A percentile compares a stretch with the other conserved stretches of the same genome.
Conservation (phyloP, 1,140 invertebrate species). For the Drosophila bipectinata region DNA sequence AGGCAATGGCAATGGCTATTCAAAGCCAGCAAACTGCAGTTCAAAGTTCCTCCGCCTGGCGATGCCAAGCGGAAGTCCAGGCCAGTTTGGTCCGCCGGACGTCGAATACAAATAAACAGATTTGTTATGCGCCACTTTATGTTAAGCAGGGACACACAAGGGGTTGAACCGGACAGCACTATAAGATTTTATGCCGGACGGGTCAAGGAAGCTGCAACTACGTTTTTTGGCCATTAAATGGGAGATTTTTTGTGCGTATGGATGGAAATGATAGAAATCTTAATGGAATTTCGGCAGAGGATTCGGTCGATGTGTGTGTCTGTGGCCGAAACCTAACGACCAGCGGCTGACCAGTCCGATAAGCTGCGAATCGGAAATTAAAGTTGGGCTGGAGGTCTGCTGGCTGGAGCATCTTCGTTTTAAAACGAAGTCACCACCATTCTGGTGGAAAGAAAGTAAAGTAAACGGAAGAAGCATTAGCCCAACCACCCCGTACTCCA, state of each 20-base stretch:
- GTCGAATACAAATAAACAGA: conserved; percentile 80
- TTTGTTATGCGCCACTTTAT: conserved; percentile 82
- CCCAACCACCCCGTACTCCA: conserved; percentile 27
- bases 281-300: conserved; percentile 66
- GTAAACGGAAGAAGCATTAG: conserved; percentile 51
- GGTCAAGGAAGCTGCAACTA: conserved; percentile 68
- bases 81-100: conserved; percentile 47
- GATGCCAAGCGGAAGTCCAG: conserved; percentile 57
- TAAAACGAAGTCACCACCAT: conserved; percentile 51
- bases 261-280: conserved; percentile 73
- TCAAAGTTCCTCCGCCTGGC: conserved; percentile 44
- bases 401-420: conserved; percentile 42
- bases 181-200: conserved; percentile 75
- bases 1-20: conserved; percentile 33
- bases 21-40: conserved; percentile 46
- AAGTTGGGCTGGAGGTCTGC: conserved; percentile 66
- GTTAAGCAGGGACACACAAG: conserved; percentile 51
- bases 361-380: conserved; percentile 81
- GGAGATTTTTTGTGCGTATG: conserved; percentile 62
- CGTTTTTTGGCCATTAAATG: conserved; percentile 62
- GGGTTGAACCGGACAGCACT: conserved; percentile 63
- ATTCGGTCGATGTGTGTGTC: conserved; percentile 27
- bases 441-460: conserved; percentile 21
- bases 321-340: conserved; percentile 44
- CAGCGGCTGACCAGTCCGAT: conserved; percentile 65